Evolutionary conservation across 2,113 vertebrate species (phyloP).

Genomic region (Heterotilapia buettikoferi): DNA sequence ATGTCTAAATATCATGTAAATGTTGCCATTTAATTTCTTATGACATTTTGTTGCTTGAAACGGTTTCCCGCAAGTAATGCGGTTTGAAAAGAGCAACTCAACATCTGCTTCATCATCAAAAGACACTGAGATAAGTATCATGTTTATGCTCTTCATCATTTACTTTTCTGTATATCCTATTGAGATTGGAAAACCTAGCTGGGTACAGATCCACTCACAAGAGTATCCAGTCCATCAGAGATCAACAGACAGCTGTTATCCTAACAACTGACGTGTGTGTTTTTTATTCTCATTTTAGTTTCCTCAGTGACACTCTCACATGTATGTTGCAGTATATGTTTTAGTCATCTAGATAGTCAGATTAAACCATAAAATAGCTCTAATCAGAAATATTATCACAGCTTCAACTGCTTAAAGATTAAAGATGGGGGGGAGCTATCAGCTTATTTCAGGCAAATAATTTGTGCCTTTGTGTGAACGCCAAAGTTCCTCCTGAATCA

Average conservation of each 20-base stretch:
- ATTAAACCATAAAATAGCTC: background rate
- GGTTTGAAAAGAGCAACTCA: background rate
- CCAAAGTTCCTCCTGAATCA: background rate
- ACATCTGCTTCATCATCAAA: background rate
- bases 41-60: background rate
- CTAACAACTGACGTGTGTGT: background rate
- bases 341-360: background rate
- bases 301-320: background rate
- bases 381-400: background rate
- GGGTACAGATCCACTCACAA: background rate
- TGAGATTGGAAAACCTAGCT: background rate
- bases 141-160: background rate
- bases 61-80: background rate
- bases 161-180: background rate
- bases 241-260: background rate
- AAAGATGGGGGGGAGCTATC: background rate
- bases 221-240: background rate
- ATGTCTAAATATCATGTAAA: background rate
- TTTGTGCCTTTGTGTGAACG: background rate
- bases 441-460: background rate
- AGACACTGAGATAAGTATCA: background rate
- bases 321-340: background rate
- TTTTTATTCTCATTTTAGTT: background rate
- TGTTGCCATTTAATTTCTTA: constrained; percentile 12
- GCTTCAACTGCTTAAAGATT: background rate